Conservation (phyloP, 2,113 vertebrate species). For the Bostrychus sinensis region DNA sequence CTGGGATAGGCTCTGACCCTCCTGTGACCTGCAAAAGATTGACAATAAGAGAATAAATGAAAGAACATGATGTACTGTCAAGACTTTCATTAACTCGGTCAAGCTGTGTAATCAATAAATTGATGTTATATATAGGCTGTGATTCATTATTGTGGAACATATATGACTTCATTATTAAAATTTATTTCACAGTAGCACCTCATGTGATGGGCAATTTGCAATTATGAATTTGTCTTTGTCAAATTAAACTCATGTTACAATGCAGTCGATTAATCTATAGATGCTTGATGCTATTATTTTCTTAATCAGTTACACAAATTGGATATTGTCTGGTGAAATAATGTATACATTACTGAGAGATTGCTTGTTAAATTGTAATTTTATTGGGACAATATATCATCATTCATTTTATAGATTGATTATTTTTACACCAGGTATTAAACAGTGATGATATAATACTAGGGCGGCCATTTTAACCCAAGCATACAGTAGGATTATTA, state of each 20-base stretch:
- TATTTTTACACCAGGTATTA: background rate
- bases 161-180: background rate
- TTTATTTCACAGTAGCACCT: background rate
- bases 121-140: background rate
- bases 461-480: background rate
- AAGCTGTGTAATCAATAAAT: background rate
- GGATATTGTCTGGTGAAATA: background rate
- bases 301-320: conserved; percentile 1
- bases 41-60: background rate
- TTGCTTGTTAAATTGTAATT: background rate
- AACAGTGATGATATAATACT: background rate
- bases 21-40: background rate
- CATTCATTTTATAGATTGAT: background rate
- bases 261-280: background rate
- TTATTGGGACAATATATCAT: background rate
- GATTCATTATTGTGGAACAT: background rate
- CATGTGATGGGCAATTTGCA: background rate
- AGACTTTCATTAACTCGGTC: background rate
- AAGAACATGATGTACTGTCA: background rate
- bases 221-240: background rate
- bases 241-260: background rate
- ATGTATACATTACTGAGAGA: background rate
- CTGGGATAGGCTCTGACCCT: background rate
- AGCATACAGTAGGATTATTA: background rate
- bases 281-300: background rate